Evolutionary conservation across 2,888 invertebrate species (phyloP).

Genomic region (Argyra leucocephala): DNA sequence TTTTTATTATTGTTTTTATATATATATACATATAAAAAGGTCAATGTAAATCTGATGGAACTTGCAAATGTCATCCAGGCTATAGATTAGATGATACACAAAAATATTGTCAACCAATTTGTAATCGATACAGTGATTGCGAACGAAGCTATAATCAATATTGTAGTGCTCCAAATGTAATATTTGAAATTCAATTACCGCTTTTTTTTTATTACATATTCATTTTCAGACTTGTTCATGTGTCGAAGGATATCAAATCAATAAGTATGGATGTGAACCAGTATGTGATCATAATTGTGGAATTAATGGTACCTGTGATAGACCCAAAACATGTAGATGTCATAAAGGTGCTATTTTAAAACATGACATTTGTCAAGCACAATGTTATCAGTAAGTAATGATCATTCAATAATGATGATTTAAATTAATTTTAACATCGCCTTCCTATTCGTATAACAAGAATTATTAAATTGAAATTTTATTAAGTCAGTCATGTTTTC

Average conservation of each 20-base stretch:
- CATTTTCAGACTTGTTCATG: conserved; percentile 41
- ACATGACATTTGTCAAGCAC: conserved; percentile 36
- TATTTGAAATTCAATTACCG: neutral
- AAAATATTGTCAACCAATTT: conserved; percentile 54
- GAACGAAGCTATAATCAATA: neutral
- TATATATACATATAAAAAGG: conserved; percentile 22
- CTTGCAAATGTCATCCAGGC: conserved; percentile 58
- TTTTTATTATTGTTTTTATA: neutral
- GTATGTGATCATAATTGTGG: conserved; percentile 37
- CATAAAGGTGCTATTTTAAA: conserved; percentile 45
- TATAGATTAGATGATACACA: conserved; percentile 49
- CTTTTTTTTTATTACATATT: neutral
- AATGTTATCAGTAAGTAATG: conserved; percentile 38
- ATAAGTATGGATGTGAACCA: conserved; percentile 34
- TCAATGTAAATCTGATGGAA: conserved; percentile 49
- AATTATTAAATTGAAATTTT: no score
- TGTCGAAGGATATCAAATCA: conserved; percentile 39
- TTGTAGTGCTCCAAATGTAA: neutral
- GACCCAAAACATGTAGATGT: conserved; percentile 52
- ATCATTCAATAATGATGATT: neutral
- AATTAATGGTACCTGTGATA: conserved; percentile 49
- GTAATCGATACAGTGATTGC: conserved; percentile 30
- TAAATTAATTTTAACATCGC: neutral
- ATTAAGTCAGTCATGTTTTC: no score
- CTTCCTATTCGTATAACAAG: no score